Conservation (phyloP, 2,797 vertebrate genomes). For the Myoxocephalus aenaeus region DNA sequence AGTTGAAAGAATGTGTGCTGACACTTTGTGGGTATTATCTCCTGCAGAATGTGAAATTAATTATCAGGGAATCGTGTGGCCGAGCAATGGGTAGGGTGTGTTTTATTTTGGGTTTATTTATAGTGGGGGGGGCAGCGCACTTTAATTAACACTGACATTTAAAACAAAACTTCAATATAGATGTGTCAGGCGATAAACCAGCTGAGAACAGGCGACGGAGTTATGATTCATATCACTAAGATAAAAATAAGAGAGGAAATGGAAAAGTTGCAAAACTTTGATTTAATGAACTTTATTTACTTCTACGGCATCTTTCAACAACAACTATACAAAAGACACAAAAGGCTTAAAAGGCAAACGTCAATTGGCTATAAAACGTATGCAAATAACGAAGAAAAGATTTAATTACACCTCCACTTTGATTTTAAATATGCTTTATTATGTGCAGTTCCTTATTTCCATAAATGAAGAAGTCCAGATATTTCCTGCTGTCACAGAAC, state of each 20-base stretch:
- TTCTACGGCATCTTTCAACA: background rate
- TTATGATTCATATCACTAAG: background rate
- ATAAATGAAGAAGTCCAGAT: background rate
- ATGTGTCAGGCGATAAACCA: background rate
- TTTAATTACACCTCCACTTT: background rate
- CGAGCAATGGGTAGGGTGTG: background rate
- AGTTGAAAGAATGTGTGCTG: slow-evolving; percentile 34
- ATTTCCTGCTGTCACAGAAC: background rate
- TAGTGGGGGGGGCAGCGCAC: background rate
- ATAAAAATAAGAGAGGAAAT: background rate
- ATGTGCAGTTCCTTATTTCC: background rate
- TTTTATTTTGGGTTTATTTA: slow-evolving; percentile 19
- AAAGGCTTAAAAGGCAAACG: background rate
- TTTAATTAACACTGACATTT: slow-evolving; percentile 16
- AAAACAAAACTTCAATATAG: background rate
- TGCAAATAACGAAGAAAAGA: background rate
- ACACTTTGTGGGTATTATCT: slow-evolving; percentile 23
- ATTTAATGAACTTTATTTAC: background rate
- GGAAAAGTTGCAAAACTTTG: background rate
- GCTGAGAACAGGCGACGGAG: background rate
- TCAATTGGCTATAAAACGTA: background rate
- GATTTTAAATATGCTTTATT: background rate
- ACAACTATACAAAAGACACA: background rate
- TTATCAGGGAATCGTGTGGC: slow-evolving; percentile 11
- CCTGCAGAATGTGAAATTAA: slow-evolving; percentile 33